Conservation (phyloP, 1,140 invertebrate genomes). For the Calephelis virginiensis region DNA sequence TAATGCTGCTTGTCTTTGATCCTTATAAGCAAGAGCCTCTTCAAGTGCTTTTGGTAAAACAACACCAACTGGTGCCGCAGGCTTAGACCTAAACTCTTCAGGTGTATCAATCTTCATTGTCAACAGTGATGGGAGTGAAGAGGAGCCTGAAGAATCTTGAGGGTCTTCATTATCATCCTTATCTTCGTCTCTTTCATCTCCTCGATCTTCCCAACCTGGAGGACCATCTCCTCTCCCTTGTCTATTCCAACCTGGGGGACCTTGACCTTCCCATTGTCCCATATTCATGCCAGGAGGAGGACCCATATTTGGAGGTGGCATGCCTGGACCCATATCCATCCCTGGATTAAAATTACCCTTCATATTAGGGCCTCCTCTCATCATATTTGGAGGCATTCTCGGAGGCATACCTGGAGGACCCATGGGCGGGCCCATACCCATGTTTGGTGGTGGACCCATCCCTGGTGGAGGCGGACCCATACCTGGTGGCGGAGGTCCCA, state of each 20-base stretch:
- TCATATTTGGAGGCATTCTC: conserved; percentile 45
- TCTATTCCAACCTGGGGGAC: conserved; percentile 48
- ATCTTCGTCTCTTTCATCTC: conserved; percentile 51
- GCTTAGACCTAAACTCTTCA: conserved; percentile 71
- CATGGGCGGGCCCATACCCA: conserved; percentile 36
- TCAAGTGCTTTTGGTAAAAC: conserved; percentile 91
- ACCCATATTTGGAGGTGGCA: conserved; percentile 50
- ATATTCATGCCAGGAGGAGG: conserved; percentile 55
- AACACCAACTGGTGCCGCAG: conserved; percentile 73
- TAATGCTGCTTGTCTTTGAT: conserved; percentile 89
- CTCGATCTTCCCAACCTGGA: conserved; percentile 60
- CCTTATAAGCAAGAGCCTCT: conserved; percentile 92
- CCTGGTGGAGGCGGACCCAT: conserved; percentile 45
- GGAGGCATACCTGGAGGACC: conserved; percentile 53
- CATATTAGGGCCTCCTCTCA: conserved; percentile 47
- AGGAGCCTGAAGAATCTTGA: conserved; percentile 26
- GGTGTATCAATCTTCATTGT: conserved; percentile 81
- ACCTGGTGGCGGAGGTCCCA: conserved; percentile 39
- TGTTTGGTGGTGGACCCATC: conserved; percentile 42
- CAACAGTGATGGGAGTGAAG: conserved; percentile 72
- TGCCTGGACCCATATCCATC: conserved; percentile 53
- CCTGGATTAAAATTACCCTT: conserved; percentile 40
- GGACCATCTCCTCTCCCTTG: conserved; percentile 53
- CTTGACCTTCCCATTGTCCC: conserved; percentile 47
- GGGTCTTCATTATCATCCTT: conserved; percentile 45